Evolutionary conservation across 2,797 vertebrate genomes (phyloP).

Genomic region (Semaprochilodus insignis): DNA sequence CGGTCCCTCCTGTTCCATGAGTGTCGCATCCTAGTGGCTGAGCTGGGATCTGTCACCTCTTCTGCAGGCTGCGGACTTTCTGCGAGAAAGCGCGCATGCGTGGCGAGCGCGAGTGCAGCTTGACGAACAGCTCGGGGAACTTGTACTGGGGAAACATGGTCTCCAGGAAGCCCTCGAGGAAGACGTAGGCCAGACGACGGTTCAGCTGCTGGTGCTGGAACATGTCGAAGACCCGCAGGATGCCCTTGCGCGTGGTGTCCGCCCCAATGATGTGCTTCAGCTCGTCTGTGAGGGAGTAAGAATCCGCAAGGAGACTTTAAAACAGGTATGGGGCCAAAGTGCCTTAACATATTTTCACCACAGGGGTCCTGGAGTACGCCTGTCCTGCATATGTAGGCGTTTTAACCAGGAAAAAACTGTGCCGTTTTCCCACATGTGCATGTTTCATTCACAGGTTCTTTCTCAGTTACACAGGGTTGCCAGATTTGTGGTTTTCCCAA

Average conservation of each 20-base stretch:
- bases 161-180: constrained; percentile 97
- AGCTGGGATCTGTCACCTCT: constrained; percentile 91
- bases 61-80: constrained; percentile 91
- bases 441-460: no score
- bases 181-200: constrained; percentile 94
- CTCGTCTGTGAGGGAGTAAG: constrained; percentile 82
- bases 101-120: constrained; percentile 95
- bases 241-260: constrained; percentile 96
- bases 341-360: no score
- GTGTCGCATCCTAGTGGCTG: constrained; percentile 59
- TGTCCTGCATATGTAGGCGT: no score
- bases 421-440: background rate
- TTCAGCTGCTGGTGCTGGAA: constrained; percentile 98
- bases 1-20: constrained; percentile 34
- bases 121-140: constrained; percentile 96
- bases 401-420: no score
- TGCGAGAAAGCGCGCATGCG: constrained; percentile 91
- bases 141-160: constrained; percentile 98
- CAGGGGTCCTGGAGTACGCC: no score
- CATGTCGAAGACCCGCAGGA: constrained; percentile 98
- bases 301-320: background rate
- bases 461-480: no score
- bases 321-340: background rate
- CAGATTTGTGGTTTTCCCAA: no score
- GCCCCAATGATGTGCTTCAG: constrained; percentile 99